A percentile compares a stretch with the other conserved stretches of the same genome.
Conservation (phyloP, 1,140 invertebrate genomes). For the Drosophila albomicans region DNA sequence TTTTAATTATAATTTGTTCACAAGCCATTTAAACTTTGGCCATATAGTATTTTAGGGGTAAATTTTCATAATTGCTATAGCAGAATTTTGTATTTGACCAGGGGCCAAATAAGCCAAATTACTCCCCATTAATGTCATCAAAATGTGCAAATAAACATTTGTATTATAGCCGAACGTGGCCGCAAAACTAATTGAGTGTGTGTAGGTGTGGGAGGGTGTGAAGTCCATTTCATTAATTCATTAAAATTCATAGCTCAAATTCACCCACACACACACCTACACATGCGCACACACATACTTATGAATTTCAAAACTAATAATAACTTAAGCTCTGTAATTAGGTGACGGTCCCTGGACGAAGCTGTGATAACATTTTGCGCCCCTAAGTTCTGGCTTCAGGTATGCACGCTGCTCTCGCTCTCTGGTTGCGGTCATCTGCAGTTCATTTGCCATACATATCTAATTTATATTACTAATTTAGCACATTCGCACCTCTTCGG, state of each 20-base stretch:
- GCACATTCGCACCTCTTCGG: constrained; percentile 66
- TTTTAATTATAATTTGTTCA: constrained; percentile 3
- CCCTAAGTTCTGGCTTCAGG: constrained; percentile 13
- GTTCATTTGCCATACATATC: constrained; percentile 58
- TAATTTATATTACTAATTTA: constrained; percentile 83
- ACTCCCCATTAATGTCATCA: constrained; percentile 78
- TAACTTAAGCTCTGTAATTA: constrained; percentile 74
- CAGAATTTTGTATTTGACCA: constrained; percentile 17
- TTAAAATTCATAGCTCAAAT: constrained; percentile 78
- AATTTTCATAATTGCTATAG: constrained; percentile 20
- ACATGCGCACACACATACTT: constrained; percentile 12
- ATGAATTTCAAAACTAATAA: constrained; percentile 71
- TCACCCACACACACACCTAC: constrained; percentile 18
- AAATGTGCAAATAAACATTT: constrained; percentile 76
- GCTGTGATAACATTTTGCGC: constrained; percentile 7
- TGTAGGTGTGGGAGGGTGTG: constrained; percentile 41
- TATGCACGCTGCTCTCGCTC: constrained; percentile 1
- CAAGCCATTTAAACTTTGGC: constrained; percentile 14
- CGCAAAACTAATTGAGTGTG: constrained; percentile 48
- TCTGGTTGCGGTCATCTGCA: constrained; percentile 22
- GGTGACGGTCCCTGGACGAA: constrained; percentile 55
- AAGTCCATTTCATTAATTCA: constrained; percentile 80
- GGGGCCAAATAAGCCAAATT: constrained; percentile 48
- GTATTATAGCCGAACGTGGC: constrained; percentile 61
- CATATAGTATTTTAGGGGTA: constrained; percentile 4